phyloP scores from a whole-genome alignment of 1,140 invertebrate species.

The Neodiprion pinetum region DNA sequence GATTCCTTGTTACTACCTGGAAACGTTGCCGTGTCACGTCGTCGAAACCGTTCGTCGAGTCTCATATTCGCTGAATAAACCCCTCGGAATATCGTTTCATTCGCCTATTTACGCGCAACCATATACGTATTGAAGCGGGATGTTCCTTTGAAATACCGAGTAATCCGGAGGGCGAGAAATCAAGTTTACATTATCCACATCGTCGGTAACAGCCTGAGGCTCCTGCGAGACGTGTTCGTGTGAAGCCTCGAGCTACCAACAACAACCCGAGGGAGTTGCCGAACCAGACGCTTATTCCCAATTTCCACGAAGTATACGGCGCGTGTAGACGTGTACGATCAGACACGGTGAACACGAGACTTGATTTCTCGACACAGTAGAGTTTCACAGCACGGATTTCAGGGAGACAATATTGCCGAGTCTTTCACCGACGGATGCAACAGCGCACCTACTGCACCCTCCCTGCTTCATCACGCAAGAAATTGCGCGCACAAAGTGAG shows the following conservation, averaged over 20 bases:
- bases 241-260: background rate
- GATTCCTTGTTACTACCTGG: too few species aligned
- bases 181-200: constrained; percentile 3
- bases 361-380: too few species aligned
- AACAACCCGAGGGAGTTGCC: background rate
- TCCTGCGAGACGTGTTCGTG: background rate
- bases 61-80: too few species aligned
- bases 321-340: too few species aligned
- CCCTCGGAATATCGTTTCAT: too few species aligned
- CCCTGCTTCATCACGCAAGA: background rate
- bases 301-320: background rate
- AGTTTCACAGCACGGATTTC: background rate
- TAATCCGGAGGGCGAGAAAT: background rate
- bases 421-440: background rate
- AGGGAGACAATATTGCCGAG: background rate
- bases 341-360: too few species aligned
- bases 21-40: too few species aligned
- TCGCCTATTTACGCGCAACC: too few species aligned
- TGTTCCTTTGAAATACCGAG: background rate
- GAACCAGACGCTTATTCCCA: constrained; percentile 3
- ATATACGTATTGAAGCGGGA: too few species aligned
- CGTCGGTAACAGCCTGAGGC: background rate
- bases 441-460: too few species aligned
- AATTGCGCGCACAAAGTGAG: background rate
- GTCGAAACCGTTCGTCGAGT: too few species aligned